Conservation (phyloP, 2,888 invertebrate genomes). For the Tiliacea aurago region DNA sequence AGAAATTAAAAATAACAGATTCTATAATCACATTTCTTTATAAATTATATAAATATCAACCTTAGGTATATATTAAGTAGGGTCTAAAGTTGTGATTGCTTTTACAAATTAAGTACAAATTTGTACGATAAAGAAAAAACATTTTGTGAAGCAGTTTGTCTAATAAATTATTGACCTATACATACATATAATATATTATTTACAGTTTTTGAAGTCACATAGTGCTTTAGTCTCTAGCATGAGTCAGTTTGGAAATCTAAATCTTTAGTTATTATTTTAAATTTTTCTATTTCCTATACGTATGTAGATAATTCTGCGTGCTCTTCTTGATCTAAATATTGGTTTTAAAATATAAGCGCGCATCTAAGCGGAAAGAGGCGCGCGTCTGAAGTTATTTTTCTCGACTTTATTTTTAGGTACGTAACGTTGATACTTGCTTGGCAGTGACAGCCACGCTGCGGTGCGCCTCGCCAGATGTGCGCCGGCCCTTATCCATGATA, state of each 20-base stretch:
- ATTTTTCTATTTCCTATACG: neutral
- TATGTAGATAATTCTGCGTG: neutral
- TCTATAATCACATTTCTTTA: conserved; percentile 69
- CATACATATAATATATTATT: conserved; percentile 25
- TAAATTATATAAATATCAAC: conserved; percentile 63
- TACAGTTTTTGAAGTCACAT: conserved; percentile 47
- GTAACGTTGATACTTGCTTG: no score
- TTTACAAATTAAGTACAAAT: conserved; percentile 70
- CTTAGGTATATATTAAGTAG: conserved; percentile 52
- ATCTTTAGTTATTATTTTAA: conserved; percentile 12
- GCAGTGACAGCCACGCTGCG: no score
- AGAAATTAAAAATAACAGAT: conserved; percentile 70
- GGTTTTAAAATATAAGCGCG: neutral
- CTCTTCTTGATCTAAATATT: neutral
- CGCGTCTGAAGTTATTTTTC: no score
- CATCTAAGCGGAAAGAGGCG: no score
- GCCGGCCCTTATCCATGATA: no score
- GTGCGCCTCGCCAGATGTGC: no score
- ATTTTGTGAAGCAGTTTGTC: conserved; percentile 22
- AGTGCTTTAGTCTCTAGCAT: conserved; percentile 32
- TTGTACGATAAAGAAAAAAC: conserved; percentile 63
- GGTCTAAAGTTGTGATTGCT: conserved; percentile 57
- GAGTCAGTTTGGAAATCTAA: conserved; percentile 26
- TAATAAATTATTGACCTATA: neutral
- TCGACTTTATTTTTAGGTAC: no score